phyloP scores from a whole-genome alignment of 2,797 vertebrate genomes.

The Galagoides demidoff region DNA sequence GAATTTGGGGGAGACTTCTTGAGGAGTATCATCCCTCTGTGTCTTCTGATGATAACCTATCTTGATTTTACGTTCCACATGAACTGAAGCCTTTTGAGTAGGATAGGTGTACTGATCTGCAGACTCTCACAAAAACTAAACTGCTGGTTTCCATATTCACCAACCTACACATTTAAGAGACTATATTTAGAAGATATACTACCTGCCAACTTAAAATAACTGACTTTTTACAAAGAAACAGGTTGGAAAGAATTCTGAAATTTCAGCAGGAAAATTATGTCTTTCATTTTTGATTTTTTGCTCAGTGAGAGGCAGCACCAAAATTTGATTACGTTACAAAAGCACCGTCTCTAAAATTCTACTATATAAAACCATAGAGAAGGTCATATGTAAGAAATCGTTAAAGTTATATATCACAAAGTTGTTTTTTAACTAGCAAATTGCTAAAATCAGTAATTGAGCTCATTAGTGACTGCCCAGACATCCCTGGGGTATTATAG shows the following conservation, averaged over 20 bases:
- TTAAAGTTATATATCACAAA: conserved; percentile 53
- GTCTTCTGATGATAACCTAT: neutral
- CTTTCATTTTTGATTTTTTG: conserved; percentile 16
- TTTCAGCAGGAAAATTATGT: neutral
- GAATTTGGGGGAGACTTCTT: neutral
- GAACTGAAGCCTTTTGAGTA: neutral
- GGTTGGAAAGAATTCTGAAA: neutral
- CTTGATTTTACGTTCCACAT: neutral
- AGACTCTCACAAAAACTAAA: neutral
- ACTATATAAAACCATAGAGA: conserved; percentile 38
- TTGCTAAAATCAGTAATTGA: conserved; percentile 56
- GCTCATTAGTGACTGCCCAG: conserved; percentile 59
- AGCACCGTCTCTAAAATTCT: conserved; percentile 15
- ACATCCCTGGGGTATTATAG: conserved; percentile 36
- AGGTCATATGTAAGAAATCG: neutral
- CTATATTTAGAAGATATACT: neutral
- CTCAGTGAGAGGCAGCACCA: neutral
- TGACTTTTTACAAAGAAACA: neutral
- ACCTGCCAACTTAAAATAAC: conserved; percentile 28
- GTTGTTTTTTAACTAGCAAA: neutral
- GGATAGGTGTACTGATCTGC: neutral
- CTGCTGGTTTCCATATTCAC: neutral
- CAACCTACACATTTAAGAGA: neutral
- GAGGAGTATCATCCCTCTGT: neutral
- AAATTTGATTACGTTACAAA: conserved; percentile 59